phyloP scores from a whole-genome alignment of 1,140 invertebrate genomes.

The Dinoponera quadriceps region DNA sequence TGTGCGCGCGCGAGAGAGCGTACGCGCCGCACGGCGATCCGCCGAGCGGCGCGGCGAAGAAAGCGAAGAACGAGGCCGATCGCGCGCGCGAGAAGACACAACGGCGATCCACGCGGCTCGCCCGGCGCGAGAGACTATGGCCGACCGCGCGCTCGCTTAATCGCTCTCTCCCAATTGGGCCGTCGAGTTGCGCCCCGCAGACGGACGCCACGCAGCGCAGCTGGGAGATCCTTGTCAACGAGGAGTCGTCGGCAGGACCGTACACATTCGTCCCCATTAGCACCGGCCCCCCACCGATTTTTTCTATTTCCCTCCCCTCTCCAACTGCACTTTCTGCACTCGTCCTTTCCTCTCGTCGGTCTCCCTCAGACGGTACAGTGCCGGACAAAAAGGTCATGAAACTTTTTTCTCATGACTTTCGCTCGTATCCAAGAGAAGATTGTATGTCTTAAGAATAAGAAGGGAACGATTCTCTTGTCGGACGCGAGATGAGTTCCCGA shows the following conservation, averaged over 20 bases:
- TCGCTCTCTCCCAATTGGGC: conserved; percentile 54
- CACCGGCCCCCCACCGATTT: background rate
- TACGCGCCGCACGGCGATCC: background rate
- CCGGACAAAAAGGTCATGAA: too few species aligned
- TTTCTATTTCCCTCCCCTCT: background rate
- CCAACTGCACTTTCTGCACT: background rate
- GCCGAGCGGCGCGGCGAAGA: background rate
- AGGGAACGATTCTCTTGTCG: too few species aligned
- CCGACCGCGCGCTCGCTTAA: conserved; percentile 30
- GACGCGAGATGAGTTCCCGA: too few species aligned
- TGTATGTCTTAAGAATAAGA: too few species aligned
- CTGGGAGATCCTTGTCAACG: conserved; percentile 53
- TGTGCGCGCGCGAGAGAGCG: background rate
- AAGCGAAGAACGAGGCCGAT: conserved; percentile 49
- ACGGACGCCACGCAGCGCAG: conserved; percentile 37
- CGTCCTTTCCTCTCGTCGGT: too few species aligned
- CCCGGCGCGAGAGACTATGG: conserved; percentile 23
- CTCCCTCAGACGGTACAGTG: too few species aligned
- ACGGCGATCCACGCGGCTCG: background rate
- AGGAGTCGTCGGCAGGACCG: conserved; percentile 34
- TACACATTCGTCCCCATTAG: conserved; percentile 9
- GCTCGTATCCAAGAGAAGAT: too few species aligned
- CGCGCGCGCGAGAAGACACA: background rate
- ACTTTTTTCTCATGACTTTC: too few species aligned
- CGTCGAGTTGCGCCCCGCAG: conserved; percentile 29